A percentile compares a stretch with the other conserved stretches of the same genome.
Evolutionary conservation across 1,140 invertebrate species (phyloP).

Genomic region (Zaprionus ornatus): DNA sequence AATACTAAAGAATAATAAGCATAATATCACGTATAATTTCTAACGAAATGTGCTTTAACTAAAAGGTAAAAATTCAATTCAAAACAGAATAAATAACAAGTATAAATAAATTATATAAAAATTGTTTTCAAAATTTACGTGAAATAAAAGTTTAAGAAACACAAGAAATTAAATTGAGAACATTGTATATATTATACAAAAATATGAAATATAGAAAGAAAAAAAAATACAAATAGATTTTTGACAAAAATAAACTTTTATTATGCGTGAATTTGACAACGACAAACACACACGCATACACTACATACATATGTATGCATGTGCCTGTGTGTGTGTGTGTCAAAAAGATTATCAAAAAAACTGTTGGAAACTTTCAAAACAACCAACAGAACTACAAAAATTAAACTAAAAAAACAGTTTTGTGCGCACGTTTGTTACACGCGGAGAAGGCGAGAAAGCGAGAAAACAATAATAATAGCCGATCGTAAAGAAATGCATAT

Average conservation of each 20-base stretch:
- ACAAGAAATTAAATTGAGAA: slow-evolving; percentile 23
- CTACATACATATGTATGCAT: slow-evolving; percentile 33
- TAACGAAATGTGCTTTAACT: slow-evolving; percentile 36
- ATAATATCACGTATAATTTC: not conserved
- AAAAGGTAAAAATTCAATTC: slow-evolving; percentile 34
- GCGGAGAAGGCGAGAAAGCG: slow-evolving; percentile 44
- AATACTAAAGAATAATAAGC: not conserved
- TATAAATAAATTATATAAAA: slow-evolving; percentile 46
- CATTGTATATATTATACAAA: slow-evolving; percentile 2
- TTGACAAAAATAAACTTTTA: slow-evolving; percentile 78
- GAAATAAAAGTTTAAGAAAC: slow-evolving; percentile 32
- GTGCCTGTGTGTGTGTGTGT: slow-evolving; percentile 34
- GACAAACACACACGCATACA: slow-evolving; percentile 34
- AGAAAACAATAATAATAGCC: slow-evolving; percentile 28
- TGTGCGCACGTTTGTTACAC: slow-evolving; percentile 76
- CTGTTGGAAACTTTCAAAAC: slow-evolving; percentile 39
- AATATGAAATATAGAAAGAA: slow-evolving; percentile 8
- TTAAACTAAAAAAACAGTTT: slow-evolving; percentile 11
- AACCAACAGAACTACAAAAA: slow-evolving; percentile 25
- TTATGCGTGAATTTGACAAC: slow-evolving; percentile 67
- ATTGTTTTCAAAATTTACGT: slow-evolving; percentile 18
- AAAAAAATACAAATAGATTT: slow-evolving; percentile 46
- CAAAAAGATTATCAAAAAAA: slow-evolving; percentile 52
- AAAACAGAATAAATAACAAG: slow-evolving; percentile 32
- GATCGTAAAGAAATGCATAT: slow-evolving; percentile 38